Base-by-base conservation (phyloP, 2,888 invertebrate species). In the Ophion costatus region DNA sequence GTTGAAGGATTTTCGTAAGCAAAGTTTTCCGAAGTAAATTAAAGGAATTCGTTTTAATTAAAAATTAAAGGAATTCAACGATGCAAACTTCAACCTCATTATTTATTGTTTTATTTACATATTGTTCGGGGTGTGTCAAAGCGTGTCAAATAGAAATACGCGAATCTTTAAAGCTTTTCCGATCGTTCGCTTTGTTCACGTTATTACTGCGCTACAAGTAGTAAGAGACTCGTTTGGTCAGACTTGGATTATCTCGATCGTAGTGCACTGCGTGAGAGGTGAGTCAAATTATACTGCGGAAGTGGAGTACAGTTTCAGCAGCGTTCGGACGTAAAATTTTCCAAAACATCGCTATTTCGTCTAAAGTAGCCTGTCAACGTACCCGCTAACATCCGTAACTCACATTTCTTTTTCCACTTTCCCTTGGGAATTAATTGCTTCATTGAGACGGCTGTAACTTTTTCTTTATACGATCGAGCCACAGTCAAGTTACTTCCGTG, bases 211-310 rank as follows among this genome's bases (percentile, higher is more conserved):
- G n/a, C 9, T 24, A n/a, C 83, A 83, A 89, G 89, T 89, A 88
- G 89, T 88, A 89, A 88, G 80, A 71, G 78, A 42, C 86, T 80
- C 80, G 84, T 89, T 78, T 24, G 81, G 88, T 89, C 89, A 89
- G 89, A 87, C 89, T 86, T 82, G 86, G n/a, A 75, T 61, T 61
- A 14, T 20, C 22, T 42, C 22, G 38, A 22, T n/a, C 42, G 59
- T 29, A 29, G n/a, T 29, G 14, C 2, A 29, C 2, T 10, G 10
- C 63, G 45, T 14, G 24, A 42, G 42, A 38, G 38, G 5, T 38
- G 38, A 17, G 24, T 45, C 29, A 24, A 61, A 22, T 24, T 45
- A 24, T 42, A 45, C 24, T 56, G 17, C 17, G 3, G 33, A 10
- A n/a, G 1, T 51, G 14, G 20, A 24, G 29, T n/a, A 10, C 17